Conservation (phyloP, 2,888 invertebrate genomes). For the Malthinus flaveolus region DNA sequence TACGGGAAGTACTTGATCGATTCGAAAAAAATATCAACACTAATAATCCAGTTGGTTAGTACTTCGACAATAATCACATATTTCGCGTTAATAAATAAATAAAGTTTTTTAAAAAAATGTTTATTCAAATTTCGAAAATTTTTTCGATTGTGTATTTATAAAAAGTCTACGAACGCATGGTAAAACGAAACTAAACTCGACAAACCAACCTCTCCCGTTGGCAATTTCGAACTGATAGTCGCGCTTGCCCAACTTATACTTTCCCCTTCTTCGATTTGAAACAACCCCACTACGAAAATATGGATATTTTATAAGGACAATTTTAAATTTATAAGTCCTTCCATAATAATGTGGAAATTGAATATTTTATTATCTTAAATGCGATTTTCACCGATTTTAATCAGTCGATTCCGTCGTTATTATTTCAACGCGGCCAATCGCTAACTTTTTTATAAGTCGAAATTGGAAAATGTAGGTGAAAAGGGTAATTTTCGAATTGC, state of each 20-base stretch:
- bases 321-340: slow-evolving; percentile 30
- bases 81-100: too few relatives aligned
- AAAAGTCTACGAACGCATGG: slow-evolving; percentile 11
- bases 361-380: slow-evolving; percentile 9
- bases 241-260: slow-evolving; percentile 36
- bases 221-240: slow-evolving; percentile 36
- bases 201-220: slow-evolving; percentile 24
- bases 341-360: slow-evolving; percentile 19
- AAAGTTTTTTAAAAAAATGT: neutral
- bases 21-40: too few relatives aligned
- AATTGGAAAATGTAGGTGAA: too few relatives aligned
- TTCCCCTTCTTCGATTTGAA: slow-evolving; percentile 32
- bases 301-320: slow-evolving; percentile 40
- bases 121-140: neutral
- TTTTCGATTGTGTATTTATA: neutral
- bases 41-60: too few relatives aligned
- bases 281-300: slow-evolving; percentile 38
- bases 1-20: too few relatives aligned
- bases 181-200: slow-evolving; percentile 8
- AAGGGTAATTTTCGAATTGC: too few relatives aligned
- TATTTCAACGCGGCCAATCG: too few relatives aligned
- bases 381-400: neutral
- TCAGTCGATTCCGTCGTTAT: too few relatives aligned
- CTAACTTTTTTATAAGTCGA: too few relatives aligned
- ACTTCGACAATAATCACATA: too few relatives aligned